Evolutionary conservation across 2,797 vertebrate genomes (phyloP), one percentile per base, ranked within the genome.

Genomic region (Pteronotus mesoamericanus): DNA sequence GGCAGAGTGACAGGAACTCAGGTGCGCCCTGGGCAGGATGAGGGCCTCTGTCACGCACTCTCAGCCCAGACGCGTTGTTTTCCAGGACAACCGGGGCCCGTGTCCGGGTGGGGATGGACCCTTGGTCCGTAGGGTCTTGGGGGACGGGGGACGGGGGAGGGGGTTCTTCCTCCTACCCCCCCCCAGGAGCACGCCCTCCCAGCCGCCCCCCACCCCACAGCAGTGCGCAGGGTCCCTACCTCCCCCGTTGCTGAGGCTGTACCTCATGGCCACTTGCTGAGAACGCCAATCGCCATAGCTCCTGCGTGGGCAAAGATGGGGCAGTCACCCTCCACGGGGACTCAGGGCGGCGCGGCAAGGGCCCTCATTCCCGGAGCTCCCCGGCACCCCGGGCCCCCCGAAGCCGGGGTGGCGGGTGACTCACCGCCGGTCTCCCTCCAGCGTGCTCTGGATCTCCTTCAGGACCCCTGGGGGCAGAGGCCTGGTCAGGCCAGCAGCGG

Each of bases 391-490:
- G 1, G 32, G 68, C 19, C 32, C 79, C 14, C 3, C 29, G 69
- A 72, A 16, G 32, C 18, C 4, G 32, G 64, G 11, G 46, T 1
- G 4, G 61, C 14, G 15, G 29, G 59, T 79, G 84, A 99, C 99
- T 99, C 97, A 99, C 99, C 95, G 98, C 93, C 98, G 99, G 83
- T 99, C 99, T 42, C 98, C 99, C 98, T 99, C 99, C 97, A 99
- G 98, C 18, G 99, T 99, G 97, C 99, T 99, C 98, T 99, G 99
- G 97, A 99, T 99, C 98, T 99, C 99, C 97, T 99, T 99, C 95
- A 99, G 99, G 90, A 99, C 99, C 95, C 98, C 99, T 99, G 94
- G 57, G 42, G 32, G 32, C 24, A 61, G 55, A 83, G 92, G 94
- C 89, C 5, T 18, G 74, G 86, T 0, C 2, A 89, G 68, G 42